Evolutionary conservation across 2,888 invertebrate genomes (phyloP).

Genomic region (Heliconius ismenius): DNA sequence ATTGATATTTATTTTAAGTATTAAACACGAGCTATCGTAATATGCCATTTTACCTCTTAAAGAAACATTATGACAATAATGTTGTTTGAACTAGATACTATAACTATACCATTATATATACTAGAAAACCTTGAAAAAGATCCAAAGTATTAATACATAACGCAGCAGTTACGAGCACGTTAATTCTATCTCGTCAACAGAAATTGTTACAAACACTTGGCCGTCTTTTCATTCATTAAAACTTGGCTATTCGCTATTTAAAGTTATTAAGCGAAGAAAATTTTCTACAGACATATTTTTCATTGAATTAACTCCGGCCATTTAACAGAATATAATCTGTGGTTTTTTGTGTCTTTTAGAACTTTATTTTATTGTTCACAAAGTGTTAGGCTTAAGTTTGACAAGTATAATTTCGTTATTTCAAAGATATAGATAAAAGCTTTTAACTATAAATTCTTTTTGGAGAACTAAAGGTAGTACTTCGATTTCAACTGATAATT

Average conservation of each 20-base stretch:
- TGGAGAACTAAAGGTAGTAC: neutral
- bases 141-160: conserved; percentile 10
- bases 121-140: conserved; percentile 1
- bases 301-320: conserved; percentile 30
- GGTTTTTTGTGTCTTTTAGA: conserved; percentile 1
- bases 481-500: neutral
- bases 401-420: conserved; percentile 4
- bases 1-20: too few species aligned
- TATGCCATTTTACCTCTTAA: too few species aligned
- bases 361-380: conserved; percentile 25
- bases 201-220: conserved; percentile 36
- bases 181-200: conserved; percentile 33
- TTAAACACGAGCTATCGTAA: too few species aligned
- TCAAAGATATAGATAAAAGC: conserved; percentile 1
- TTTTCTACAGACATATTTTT: conserved; percentile 36
- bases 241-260: conserved; percentile 38
- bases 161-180: conserved; percentile 28
- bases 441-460: conserved; percentile 15
- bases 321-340: conserved; percentile 17
- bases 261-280: conserved; percentile 35
- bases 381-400: conserved; percentile 14
- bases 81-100: neutral
- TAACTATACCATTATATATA: neutral
- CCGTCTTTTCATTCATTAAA: conserved; percentile 39
- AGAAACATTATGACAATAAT: neutral